Percentiles rank a stretch among this genome's conserved stretches.
Evolutionary conservation across 2,113 vertebrate genomes (phyloP).

Genomic region (Australoheros scitulus): DNA sequence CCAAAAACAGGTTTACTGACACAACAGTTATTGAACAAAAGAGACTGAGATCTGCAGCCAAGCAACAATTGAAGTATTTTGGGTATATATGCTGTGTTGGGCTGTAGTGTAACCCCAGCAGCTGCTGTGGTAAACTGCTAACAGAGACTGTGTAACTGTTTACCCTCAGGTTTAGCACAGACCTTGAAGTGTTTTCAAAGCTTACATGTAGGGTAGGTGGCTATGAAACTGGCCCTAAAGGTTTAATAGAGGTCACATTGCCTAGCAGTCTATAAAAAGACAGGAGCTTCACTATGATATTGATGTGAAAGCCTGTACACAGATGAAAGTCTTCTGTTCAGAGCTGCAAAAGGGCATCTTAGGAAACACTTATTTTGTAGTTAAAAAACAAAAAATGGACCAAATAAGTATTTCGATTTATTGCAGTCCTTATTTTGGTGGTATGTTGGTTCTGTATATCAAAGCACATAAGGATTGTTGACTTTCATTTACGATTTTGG

Average conservation of each 20-base stretch:
- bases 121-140: constrained; percentile 21
- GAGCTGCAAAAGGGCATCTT: background rate
- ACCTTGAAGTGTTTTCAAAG: constrained; percentile 50
- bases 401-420: background rate
- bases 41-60: background rate
- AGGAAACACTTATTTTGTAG: background rate
- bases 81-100: background rate
- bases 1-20: background rate
- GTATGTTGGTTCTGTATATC: background rate
- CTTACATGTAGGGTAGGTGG: constrained; percentile 19
- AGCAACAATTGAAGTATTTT: background rate
- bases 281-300: background rate
- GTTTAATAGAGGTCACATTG: constrained; percentile 32
- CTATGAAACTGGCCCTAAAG: constrained; percentile 22
- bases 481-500: background rate
- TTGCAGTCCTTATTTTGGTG: background rate
- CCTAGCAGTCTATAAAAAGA: background rate
- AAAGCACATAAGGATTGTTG: constrained; percentile 3
- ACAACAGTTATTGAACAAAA: background rate
- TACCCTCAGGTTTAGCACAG: constrained; percentile 40
- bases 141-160: constrained; percentile 19
- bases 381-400: background rate
- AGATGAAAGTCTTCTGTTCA: background rate
- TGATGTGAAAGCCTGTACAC: constrained; percentile 16
- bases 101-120: constrained; percentile 8